Evolutionary conservation across 2,797 vertebrate species (phyloP), one percentile per base, ranked within the genome.

Genomic region (Chaetodon trifasciatus): DNA sequence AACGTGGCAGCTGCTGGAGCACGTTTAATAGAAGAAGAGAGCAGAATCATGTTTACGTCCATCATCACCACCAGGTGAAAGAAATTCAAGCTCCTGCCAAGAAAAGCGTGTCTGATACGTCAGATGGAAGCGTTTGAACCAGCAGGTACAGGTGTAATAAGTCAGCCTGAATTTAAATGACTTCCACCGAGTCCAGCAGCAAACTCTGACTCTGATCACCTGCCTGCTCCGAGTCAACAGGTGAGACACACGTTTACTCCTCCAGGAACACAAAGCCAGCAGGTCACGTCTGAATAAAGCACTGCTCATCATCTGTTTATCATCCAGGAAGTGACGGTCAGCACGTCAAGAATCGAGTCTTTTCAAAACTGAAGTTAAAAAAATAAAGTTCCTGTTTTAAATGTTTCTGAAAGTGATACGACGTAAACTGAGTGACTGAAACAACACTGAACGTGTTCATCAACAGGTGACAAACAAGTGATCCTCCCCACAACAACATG

Each of bases 221-320:
- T 8, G 32, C 5, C 56, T 16, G 8, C 17, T 58, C 56, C 32
- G 2, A 23, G 32, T 35, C 47, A 39, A 23, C 47, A 23, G 12
- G 32, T 35, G n/a, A 24, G 16, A 16, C 5, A 8, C 3, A 19
- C 0, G 16, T 10, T 1, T 17, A 28, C 10, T 5, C 13, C 60
- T 46, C 0, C 42, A 47, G 44, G 46, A 37, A 1, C 21, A 8
- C 17, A 4, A 35, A 0, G 1, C 6, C 42, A 19, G 4, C 3
- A 1, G 12, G 46, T 49, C 46, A 21, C 37, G 5, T 40, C 19
- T 24, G 8, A 68, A 68, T 7, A 24, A 40, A 52, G 23, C 3
- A 39, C 5, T 64, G 16, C 42, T 24, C 28, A 19, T 37, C 17
- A 32, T 4, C 28, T 32, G 2, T 32, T 32, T 0, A 32, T 32